phyloP scores from a whole-genome alignment of 2,888 invertebrate genomes.

The Linnaemya tessellans region DNA sequence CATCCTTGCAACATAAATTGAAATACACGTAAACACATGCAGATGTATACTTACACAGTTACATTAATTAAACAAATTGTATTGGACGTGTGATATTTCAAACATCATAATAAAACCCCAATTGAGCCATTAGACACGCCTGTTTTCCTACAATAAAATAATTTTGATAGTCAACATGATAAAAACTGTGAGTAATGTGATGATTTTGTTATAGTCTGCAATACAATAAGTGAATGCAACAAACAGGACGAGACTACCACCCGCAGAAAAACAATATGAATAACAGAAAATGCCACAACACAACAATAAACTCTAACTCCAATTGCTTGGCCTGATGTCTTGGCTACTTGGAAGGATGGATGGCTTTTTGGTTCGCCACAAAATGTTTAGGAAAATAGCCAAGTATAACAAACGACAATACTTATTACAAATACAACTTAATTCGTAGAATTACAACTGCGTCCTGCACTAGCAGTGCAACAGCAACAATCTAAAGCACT shows the following conservation, averaged over 20 bases:
- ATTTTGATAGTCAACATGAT: conserved; percentile 51
- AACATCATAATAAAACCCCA: conserved; percentile 53
- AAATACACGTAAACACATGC: neutral
- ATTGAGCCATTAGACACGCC: conserved; percentile 67
- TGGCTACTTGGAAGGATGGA: conserved; percentile 34
- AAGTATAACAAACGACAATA: conserved; percentile 50
- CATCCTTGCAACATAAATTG: neutral
- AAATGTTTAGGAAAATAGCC: conserved; percentile 21
- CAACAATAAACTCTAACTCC: conserved; percentile 52
- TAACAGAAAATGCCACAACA: conserved; percentile 21
- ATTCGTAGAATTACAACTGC: neutral
- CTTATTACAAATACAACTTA: conserved; percentile 9
- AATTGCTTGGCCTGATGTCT: conserved; percentile 15
- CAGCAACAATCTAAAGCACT: conserved; percentile 29
- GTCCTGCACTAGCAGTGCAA: conserved; percentile 27
- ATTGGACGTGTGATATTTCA: conserved; percentile 59
- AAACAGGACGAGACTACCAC: conserved; percentile 16
- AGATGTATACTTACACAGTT: neutral
- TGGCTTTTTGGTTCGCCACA: conserved; percentile 39
- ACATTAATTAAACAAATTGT: conserved; percentile 6
- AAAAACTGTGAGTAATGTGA: conserved; percentile 63
- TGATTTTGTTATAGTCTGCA: conserved; percentile 51
- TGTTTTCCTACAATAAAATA: conserved; percentile 62
- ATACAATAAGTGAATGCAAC: conserved; percentile 28
- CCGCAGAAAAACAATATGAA: conserved; percentile 15